Evolutionary conservation across 2,797 vertebrate genomes (phyloP), one percentile per base, ranked within the genome.

Genomic region (Diplodus sargus): DNA sequence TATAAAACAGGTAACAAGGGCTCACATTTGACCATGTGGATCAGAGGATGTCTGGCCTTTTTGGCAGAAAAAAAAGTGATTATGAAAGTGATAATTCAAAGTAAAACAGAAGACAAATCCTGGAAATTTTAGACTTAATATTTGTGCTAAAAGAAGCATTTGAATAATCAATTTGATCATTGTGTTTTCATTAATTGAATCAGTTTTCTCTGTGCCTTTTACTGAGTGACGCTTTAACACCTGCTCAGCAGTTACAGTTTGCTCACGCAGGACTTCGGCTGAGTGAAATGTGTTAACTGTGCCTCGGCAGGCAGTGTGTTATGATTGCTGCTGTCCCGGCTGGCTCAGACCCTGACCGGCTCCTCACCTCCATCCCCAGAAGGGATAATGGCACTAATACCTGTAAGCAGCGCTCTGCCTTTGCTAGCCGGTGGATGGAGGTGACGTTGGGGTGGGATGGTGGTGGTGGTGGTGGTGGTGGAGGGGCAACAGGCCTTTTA

Each of bases 381-480:
- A 74, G 71, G 64, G 64, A 81, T 79, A 86, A 90, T 90, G 88
- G 85, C 85, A 66, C 83, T 87, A 88, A 91, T 86, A 83, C 86
- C 89, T 87, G 76, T 86, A 74, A 89, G 86, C 49, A 52, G 62
- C 12, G 20, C 65, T 78, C 70, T 70, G 83, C 73, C 65, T 84
- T 83, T 68, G 70, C 81, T 70, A 56, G 59, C 43, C 49, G 9
- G 39, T 34, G 61, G 68, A 10, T 61, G 69, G 79, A 66, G 63
- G 58, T 28, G 52, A 49, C 10, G 53, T 23, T 6, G 25, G 62
- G 1, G 17, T 5, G 56, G 30, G 66, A n/a, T n/a, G n/a, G 74
- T 64, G 56, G 59, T 34, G 49, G 60, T 10, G 59, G 2, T 30
- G 11, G 39, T 3, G 14, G 60, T 2, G 13, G 65, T 12, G 49